Evolutionary conservation across 2,113 vertebrate genomes (phyloP).

Genomic region (Melanocharis versteri): DNA sequence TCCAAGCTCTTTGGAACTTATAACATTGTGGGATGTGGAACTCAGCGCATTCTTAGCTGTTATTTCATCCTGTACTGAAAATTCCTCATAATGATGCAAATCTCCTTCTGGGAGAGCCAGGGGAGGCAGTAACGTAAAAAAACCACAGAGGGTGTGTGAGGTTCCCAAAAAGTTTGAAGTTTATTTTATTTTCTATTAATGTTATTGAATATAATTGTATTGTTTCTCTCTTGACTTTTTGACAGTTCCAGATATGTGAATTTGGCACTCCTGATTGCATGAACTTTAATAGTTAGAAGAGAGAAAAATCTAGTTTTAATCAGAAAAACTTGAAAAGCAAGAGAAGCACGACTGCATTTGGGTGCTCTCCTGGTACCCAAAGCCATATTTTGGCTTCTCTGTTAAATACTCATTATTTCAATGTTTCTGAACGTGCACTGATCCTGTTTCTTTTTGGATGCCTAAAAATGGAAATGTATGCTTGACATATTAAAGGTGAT

Average conservation of each 20-base stretch:
- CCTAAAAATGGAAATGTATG: neutral
- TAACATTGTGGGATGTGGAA: neutral
- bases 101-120: neutral
- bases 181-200: neutral
- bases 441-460: neutral
- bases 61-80: neutral
- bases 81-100: neutral
- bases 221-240: neutral
- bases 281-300: neutral
- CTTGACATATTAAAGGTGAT: neutral
- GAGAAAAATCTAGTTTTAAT: neutral
- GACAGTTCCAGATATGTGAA: neutral
- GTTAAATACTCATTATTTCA: neutral
- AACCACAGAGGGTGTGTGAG: neutral
- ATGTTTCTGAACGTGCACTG: neutral
- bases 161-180: neutral
- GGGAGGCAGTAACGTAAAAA: neutral
- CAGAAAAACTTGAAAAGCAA: neutral
- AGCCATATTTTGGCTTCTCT: neutral
- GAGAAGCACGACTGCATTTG: neutral
- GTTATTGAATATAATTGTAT: neutral
- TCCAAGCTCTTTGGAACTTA: neutral
- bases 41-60: neutral
- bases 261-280: neutral
- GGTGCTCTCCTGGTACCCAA: neutral